phyloP scores from a whole-genome alignment of 2,113 vertebrate species.

The Nesogale talazaci region DNA sequence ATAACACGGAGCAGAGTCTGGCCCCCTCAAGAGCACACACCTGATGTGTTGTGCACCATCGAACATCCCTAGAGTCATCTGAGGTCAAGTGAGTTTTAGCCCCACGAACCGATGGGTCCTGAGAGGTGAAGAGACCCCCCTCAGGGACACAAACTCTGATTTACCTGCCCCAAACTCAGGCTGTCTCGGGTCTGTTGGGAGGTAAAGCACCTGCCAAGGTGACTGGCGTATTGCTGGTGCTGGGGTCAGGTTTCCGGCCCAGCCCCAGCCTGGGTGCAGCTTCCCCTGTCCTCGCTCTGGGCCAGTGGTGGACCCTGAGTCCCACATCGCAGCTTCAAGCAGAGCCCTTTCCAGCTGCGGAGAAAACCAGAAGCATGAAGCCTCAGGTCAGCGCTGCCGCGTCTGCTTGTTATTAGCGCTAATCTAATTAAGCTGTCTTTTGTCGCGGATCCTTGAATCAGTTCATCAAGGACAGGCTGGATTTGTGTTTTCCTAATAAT shows the following conservation, averaged over 20 bases:
- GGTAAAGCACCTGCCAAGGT: background rate
- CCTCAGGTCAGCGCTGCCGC: background rate
- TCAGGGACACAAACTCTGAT: background rate
- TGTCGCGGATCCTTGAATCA: conserved; percentile 30
- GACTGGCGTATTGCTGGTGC: background rate
- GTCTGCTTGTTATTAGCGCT: conserved; percentile 11
- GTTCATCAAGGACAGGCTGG: conserved; percentile 46
- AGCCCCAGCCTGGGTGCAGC: background rate
- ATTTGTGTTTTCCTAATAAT: conserved; percentile 56
- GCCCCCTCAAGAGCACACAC: background rate
- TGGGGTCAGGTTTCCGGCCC: background rate
- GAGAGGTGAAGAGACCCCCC: background rate
- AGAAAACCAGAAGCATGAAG: background rate
- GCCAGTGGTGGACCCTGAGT: fast-evolving
- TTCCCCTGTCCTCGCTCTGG: background rate
- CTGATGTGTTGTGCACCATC: fast-evolving
- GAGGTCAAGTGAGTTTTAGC: background rate
- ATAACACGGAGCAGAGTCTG: background rate
- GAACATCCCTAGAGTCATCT: background rate
- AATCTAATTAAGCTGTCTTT: conserved; percentile 56
- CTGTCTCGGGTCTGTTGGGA: background rate
- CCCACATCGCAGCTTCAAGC: background rate
- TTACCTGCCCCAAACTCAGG: background rate
- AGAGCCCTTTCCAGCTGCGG: background rate
- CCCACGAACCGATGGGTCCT: fast-evolving